Percentiles rank a stretch among this genome's conserved stretches.
These are phyloP conservation scores for Catalaphyllia jardinei DNA, from an alignment of 64 coral and sea anemone species.

Conservation along the genomic window DNA sequence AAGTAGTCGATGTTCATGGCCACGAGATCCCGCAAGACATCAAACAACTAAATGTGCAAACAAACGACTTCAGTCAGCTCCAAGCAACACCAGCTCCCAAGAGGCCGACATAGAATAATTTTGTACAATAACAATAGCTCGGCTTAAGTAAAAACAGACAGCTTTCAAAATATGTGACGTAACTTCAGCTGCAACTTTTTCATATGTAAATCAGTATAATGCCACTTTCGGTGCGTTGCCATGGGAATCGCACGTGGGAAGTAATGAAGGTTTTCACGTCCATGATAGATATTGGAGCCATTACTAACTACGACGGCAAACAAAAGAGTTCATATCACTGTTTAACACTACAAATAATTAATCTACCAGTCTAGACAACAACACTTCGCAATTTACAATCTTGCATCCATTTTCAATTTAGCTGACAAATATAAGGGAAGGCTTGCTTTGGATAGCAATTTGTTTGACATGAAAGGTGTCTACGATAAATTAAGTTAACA, in stretches of 20 bases:
- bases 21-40: not conserved
- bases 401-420: not conserved
- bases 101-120: not conserved
- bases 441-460: not conserved
- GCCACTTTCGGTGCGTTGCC: not conserved
- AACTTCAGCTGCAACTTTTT: not conserved
- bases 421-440: not conserved
- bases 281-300: not conserved
- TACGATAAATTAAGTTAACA: too few relatives aligned
- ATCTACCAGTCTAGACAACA: not conserved
- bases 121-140: constrained; percentile 32
- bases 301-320: not conserved
- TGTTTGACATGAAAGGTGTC: too few relatives aligned
- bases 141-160: not conserved
- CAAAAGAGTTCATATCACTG: constrained; percentile 11
- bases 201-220: constrained; percentile 25
- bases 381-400: not conserved
- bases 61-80: constrained; percentile 18
- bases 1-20: not conserved
- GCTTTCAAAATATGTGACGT: constrained; percentile 26
- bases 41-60: constrained; percentile 9
- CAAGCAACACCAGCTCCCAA: constrained; percentile 43
- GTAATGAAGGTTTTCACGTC: not conserved
- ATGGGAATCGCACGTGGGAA: constrained; percentile 12
- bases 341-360: constrained; percentile 15